Conservation (phyloP, 1,140 invertebrate genomes). For the Oedothorax gibbosus region DNA sequence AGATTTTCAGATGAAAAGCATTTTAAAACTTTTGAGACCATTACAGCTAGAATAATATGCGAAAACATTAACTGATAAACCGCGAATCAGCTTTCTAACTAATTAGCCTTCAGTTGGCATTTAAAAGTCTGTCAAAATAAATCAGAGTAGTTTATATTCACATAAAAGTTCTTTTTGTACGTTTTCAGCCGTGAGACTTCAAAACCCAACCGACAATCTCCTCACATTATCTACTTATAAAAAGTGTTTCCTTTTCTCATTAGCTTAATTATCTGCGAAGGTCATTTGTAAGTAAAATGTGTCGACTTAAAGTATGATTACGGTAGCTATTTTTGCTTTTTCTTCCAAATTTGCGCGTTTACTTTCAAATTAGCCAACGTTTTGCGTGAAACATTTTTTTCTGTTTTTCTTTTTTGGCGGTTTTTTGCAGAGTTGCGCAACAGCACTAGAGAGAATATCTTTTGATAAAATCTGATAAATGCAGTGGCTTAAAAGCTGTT, state of each 20-base stretch:
- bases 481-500: background rate
- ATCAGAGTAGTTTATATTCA: too few species aligned
- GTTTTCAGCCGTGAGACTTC: too few species aligned
- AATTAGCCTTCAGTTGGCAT: too few species aligned
- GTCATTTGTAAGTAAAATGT: slow-evolving; percentile 52
- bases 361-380: slow-evolving; percentile 26
- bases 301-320: slow-evolving; percentile 43
- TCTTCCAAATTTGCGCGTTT: slow-evolving; percentile 13
- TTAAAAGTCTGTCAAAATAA: too few species aligned
- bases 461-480: slow-evolving; percentile 11
- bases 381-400: slow-evolving; percentile 10
- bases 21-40: too few species aligned
- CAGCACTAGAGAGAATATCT: background rate
- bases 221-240: background rate
- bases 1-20: too few species aligned
- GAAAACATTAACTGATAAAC: too few species aligned
- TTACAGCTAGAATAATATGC: too few species aligned
- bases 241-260: slow-evolving; percentile 32
- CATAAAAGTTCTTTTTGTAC: too few species aligned
- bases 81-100: too few species aligned
- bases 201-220: too few species aligned
- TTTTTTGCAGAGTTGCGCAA: background rate
- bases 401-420: background rate
- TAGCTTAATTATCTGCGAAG: slow-evolving; percentile 41
- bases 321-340: slow-evolving; percentile 2